Evolutionary conservation across 2,888 invertebrate species (phyloP).

Genomic region (Morpho helenor): DNA sequence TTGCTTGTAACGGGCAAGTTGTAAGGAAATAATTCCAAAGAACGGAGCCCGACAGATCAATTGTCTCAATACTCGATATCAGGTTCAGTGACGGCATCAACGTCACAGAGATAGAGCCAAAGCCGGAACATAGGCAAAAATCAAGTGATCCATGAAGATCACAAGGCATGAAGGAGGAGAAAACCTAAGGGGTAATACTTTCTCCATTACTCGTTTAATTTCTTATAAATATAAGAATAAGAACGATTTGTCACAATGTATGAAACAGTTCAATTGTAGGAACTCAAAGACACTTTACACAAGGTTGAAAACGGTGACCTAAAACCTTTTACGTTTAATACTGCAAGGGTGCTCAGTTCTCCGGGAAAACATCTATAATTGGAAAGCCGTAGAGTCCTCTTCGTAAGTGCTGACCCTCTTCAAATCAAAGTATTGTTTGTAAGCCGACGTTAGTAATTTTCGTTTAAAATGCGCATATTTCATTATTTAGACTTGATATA

Average conservation of each 20-base stretch:
- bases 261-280: not conserved
- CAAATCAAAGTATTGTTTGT: slow-evolving; percentile 40
- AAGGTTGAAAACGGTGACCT: slow-evolving; percentile 22
- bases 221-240: not conserved
- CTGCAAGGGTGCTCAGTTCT: slow-evolving; percentile 45
- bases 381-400: slow-evolving; percentile 59
- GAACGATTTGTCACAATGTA: slow-evolving; percentile 1
- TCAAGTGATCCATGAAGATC: too few species aligned
- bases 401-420: slow-evolving; percentile 65
- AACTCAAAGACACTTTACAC: slow-evolving; percentile 11
- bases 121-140: too few species aligned
- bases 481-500: slow-evolving; percentile 3
- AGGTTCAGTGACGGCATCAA: too few species aligned
- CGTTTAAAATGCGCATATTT: slow-evolving; percentile 11
- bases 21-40: too few species aligned
- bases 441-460: slow-evolving; percentile 9
- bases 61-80: too few species aligned
- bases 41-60: too few species aligned
- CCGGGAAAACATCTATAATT: slow-evolving; percentile 64
- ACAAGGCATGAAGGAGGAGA: too few species aligned
- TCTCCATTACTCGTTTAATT: too few species aligned
- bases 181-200: too few species aligned
- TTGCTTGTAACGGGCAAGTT: too few species aligned
- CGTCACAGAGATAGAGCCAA: too few species aligned
- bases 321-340: slow-evolving; percentile 35